Evolutionary conservation across 2,797 vertebrate genomes (phyloP).

Genomic region (Rhodeus uyekii): DNA sequence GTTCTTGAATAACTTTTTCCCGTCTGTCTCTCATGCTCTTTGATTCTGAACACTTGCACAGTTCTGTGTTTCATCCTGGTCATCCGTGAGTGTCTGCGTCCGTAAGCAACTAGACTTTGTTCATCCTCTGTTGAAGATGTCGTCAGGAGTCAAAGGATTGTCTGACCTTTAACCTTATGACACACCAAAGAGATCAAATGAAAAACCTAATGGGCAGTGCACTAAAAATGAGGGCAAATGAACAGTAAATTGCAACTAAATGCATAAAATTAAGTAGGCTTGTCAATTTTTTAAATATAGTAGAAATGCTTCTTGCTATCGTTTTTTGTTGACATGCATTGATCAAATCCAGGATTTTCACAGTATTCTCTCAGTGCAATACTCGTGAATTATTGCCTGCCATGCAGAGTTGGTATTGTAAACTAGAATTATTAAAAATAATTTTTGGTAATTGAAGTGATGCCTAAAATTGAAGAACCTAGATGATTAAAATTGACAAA

Average conservation of each 20-base stretch:
- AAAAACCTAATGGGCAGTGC: neutral
- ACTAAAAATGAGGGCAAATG: neutral
- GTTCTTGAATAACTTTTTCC: neutral
- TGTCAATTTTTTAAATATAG: neutral
- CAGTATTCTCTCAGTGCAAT: neutral
- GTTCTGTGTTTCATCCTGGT: constrained; percentile 6
- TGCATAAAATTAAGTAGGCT: neutral
- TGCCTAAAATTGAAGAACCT: no score
- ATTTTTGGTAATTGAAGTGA: no score
- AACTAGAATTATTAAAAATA: neutral
- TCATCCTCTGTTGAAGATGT: neutral
- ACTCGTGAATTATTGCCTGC: neutral
- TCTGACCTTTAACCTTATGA: neutral
- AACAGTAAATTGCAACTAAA: neutral
- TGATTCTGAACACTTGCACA: neutral
- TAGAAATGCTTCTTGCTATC: neutral
- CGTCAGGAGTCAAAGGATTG: neutral
- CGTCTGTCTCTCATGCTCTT: neutral
- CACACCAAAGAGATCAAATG: neutral
- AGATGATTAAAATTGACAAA: no score
- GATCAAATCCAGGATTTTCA: no score
- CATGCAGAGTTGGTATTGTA: neutral
- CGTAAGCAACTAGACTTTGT: neutral
- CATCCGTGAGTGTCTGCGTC: constrained; percentile 2
- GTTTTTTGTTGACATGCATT: neutral